These are phyloP conservation scores for Lasioglossum leucozonium DNA, from an alignment of 2,888 invertebrate species.

Conservation along the genomic window DNA sequence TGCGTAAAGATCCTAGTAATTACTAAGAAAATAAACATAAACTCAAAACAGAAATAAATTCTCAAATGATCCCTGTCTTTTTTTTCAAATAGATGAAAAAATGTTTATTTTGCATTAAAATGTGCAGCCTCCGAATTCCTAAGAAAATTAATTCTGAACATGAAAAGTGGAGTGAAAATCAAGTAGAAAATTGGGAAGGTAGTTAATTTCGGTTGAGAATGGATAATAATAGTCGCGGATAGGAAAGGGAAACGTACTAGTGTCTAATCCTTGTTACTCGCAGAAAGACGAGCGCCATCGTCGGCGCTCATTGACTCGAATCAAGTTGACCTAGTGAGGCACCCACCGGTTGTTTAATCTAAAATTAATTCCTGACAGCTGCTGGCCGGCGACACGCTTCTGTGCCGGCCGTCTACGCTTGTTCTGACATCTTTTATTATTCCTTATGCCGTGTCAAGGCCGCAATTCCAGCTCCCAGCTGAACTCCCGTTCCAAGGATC, in stretches of 20 bases:
- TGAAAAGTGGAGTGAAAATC: background rate
- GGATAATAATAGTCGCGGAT: background rate
- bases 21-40: too few relatives aligned
- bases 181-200: background rate
- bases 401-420: conserved; percentile 54
- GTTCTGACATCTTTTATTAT: conserved; percentile 60
- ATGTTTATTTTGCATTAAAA: too few relatives aligned
- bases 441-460: conserved; percentile 59
- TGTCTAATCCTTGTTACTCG: conserved; percentile 12
- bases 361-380: conserved; percentile 83
- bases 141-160: background rate
- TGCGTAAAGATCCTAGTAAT: too few relatives aligned
- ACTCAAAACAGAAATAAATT: too few relatives aligned
- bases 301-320: conserved; percentile 72
- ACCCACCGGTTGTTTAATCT: conserved; percentile 80
- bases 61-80: too few relatives aligned
- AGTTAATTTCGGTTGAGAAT: background rate
- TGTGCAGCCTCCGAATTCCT: background rate
- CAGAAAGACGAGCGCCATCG: conserved; percentile 60
- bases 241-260: background rate
- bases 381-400: conserved; percentile 68
- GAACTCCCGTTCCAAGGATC: conserved; percentile 15
- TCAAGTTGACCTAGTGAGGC: conserved; percentile 78
- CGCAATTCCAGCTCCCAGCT: conserved; percentile 61
- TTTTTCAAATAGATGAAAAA: too few relatives aligned